Percentiles rank a stretch among this genome's conserved stretches.
phyloP scores from a whole-genome alignment of 2,888 invertebrate species.

The Napeogenes inachia region DNA sequence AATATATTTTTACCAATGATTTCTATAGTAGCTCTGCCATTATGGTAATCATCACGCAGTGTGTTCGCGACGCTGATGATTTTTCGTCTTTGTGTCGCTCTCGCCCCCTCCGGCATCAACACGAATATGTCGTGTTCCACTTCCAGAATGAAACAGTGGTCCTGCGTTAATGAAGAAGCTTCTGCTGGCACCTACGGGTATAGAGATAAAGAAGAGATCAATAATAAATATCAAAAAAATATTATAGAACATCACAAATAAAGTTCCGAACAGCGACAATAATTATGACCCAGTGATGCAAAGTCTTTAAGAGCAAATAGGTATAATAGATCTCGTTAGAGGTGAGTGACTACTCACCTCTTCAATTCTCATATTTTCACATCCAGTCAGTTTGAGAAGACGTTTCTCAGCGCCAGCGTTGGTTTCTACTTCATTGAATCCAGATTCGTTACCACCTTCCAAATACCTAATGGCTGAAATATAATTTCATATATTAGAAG shows the following conservation, averaged over 20 bases:
- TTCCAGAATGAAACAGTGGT: conserved; percentile 95
- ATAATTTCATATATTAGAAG: too few species aligned
- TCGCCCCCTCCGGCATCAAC: conserved; percentile 89
- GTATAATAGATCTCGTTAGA: neutral
- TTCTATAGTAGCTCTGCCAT: conserved; percentile 86
- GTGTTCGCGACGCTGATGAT: conserved; percentile 90
- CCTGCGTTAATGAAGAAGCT: conserved; percentile 88
- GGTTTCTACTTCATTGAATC: conserved; percentile 90
- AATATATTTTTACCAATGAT: conserved; percentile 80
- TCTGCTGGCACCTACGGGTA: conserved; percentile 77
- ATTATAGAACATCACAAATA: too few species aligned
- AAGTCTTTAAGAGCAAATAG: too few species aligned
- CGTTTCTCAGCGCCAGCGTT: conserved; percentile 86
- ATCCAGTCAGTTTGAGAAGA: conserved; percentile 92
- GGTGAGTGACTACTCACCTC: conserved; percentile 76
- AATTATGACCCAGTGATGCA: too few species aligned
- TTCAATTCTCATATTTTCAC: conserved; percentile 88
- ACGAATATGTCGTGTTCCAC: conserved; percentile 88
- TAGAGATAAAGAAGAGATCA: neutral
- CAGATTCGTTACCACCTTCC: conserved; percentile 90
- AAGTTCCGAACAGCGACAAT: too few species aligned
- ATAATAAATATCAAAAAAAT: too few species aligned
- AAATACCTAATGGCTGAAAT: conserved; percentile 84
- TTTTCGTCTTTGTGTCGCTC: conserved; percentile 88
- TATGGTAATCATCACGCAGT: conserved; percentile 90